A percentile compares a stretch with the other conserved stretches of the same genome.
phyloP scores from a whole-genome alignment of 2,888 invertebrate species.

The Onthophagus sagittarius region DNA sequence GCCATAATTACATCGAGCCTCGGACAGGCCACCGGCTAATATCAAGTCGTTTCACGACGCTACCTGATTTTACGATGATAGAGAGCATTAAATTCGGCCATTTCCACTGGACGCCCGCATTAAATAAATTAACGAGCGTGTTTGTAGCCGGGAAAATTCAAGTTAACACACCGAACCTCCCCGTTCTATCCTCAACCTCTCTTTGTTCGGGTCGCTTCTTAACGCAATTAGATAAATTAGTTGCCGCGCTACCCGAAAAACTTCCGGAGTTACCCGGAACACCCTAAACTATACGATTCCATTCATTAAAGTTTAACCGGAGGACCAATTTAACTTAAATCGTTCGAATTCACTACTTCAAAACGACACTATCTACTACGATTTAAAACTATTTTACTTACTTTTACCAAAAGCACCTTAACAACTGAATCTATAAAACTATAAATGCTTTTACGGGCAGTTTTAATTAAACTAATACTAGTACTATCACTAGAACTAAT shows the following conservation, averaged over 20 bases:
- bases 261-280: neutral
- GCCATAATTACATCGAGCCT: slow-evolving; percentile 38
- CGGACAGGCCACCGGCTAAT: slow-evolving; percentile 32
- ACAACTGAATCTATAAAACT: too few species aligned
- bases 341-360: neutral
- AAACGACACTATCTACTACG: neutral
- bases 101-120: slow-evolving; percentile 36
- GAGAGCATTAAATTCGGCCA: slow-evolving; percentile 35
- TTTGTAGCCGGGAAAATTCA: slow-evolving; percentile 37
- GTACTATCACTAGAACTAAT: too few species aligned
- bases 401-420: too few species aligned
- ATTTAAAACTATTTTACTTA: neutral
- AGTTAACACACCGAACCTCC: slow-evolving; percentile 18
- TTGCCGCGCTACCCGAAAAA: neutral
- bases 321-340: neutral
- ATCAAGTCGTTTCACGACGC: slow-evolving; percentile 38
- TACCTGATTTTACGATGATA: slow-evolving; percentile 41
- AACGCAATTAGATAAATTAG: neutral
- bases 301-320: neutral
- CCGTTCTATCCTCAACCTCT: neutral
- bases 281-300: neutral
- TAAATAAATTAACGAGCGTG: slow-evolving; percentile 38
- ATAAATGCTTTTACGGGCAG: too few species aligned
- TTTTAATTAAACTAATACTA: too few species aligned
- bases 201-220: neutral